These are phyloP conservation scores for Whitmania pigra DNA, from an alignment of 1,140 invertebrate species.

Conservation along the genomic window DNA sequence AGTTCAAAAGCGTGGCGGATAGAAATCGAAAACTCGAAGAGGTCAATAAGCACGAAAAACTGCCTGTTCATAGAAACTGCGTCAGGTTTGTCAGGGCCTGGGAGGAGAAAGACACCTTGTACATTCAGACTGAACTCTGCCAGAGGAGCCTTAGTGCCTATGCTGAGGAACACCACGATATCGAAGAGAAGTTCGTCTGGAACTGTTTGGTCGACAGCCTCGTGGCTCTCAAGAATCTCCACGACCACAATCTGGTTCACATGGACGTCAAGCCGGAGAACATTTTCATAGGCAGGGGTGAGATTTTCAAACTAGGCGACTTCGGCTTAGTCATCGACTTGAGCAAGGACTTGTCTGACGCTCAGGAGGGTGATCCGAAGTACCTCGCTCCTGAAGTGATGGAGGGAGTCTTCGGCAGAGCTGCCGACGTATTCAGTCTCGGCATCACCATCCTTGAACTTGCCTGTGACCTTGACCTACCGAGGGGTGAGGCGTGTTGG, in stretches of 20 bases:
- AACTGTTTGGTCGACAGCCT: conserved; percentile 47
- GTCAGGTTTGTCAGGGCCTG: conserved; percentile 57
- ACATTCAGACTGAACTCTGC: conserved; percentile 62
- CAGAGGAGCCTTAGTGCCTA: conserved; percentile 44
- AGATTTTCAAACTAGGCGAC: conserved; percentile 58
- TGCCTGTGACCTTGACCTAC: conserved; percentile 57
- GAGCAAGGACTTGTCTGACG: conserved; percentile 43
- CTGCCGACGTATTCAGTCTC: conserved; percentile 49
- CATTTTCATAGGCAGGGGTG: conserved; percentile 52
- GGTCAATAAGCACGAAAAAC: conserved; percentile 56
- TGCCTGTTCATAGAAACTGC: conserved; percentile 57
- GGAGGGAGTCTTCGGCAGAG: conserved; percentile 50
- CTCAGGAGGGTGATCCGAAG: conserved; percentile 60
- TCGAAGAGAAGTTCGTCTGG: conserved; percentile 46
- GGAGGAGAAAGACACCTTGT: conserved; percentile 58
- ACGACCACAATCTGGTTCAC: conserved; percentile 55
- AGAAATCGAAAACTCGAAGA: conserved; percentile 54
- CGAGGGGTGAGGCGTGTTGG: conserved; percentile 55
- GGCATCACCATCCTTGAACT: conserved; percentile 62
- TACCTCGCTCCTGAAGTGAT: conserved; percentile 62
- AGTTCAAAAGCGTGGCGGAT: conserved; percentile 51
- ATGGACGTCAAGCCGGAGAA: conserved; percentile 67
- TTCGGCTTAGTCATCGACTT: conserved; percentile 60
- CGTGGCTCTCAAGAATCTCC: conserved; percentile 54
- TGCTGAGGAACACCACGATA: conserved; percentile 42